phyloP scores from a whole-genome alignment of 2,113 vertebrate genomes.

The Pagrus major region DNA sequence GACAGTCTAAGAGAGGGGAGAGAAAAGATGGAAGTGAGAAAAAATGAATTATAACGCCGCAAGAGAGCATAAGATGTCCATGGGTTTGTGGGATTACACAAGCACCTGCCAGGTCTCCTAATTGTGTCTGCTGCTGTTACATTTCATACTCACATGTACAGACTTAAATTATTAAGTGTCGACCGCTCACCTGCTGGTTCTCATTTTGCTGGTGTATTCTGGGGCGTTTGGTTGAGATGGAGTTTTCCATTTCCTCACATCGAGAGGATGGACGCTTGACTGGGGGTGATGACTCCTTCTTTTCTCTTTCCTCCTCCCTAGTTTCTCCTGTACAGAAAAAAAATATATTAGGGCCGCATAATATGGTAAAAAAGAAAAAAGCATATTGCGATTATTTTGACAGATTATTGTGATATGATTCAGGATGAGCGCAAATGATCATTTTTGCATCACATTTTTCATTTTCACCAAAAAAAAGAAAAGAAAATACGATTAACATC shows the following conservation, averaged over 20 bases:
- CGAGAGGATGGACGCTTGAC: slow-evolving; percentile 86
- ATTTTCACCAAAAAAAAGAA: too few species aligned
- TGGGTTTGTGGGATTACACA: slow-evolving; percentile 11
- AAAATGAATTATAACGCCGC: not conserved
- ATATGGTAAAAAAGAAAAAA: too few species aligned
- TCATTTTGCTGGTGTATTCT: slow-evolving; percentile 91
- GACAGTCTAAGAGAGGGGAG: slow-evolving; percentile 84
- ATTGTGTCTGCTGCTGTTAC: not conserved
- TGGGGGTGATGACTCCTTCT: slow-evolving; percentile 84
- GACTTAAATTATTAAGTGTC: slow-evolving; percentile 28
- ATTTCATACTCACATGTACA: slow-evolving; percentile 8
- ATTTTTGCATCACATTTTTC: too few species aligned
- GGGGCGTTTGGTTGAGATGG: slow-evolving; percentile 89
- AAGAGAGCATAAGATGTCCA: not conserved
- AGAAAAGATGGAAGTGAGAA: slow-evolving; percentile 1
- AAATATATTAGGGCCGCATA: too few species aligned
- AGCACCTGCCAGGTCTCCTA: not conserved
- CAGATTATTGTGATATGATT: too few species aligned
- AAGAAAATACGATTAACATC: too few species aligned
- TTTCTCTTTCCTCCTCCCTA: slow-evolving; percentile 87
- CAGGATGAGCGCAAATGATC: too few species aligned
- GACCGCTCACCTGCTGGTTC: slow-evolving; percentile 89
- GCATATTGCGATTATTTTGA: too few species aligned
- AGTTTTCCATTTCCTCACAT: slow-evolving; percentile 86
- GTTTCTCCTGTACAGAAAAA: slow-evolving; percentile 82